phyloP scores from a whole-genome alignment of 2,797 vertebrate species.

The Oophaga sylvatica region DNA sequence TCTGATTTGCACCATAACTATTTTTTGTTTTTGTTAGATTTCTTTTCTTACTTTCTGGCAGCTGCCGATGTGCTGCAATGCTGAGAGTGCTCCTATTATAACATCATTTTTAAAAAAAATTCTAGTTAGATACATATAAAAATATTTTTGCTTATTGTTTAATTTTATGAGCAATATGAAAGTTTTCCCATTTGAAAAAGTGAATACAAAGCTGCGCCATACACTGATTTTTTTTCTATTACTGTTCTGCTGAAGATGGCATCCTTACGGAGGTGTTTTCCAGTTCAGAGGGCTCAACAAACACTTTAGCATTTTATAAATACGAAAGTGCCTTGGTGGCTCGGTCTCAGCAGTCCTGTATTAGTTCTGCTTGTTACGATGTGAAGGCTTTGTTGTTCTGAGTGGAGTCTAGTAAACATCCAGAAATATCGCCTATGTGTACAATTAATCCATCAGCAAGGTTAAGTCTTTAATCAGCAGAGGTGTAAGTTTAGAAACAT shows the following conservation, averaged over 20 bases:
- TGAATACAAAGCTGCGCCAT: slow-evolving; percentile 1
- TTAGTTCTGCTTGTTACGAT: no score
- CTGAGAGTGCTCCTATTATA: neutral
- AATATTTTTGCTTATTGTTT: neutral
- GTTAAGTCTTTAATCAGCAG: neutral
- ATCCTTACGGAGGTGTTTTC: neutral
- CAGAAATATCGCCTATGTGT: neutral
- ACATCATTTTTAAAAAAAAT: neutral
- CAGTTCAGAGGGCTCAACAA: neutral
- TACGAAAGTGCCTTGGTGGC: neutral
- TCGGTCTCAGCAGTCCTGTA: neutral
- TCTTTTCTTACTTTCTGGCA: neutral
- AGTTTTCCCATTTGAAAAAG: neutral
- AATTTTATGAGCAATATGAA: neutral
- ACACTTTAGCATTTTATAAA: neutral
- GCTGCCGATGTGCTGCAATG: neutral
- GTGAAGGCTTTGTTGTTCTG: neutral
- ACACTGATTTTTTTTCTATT: neutral
- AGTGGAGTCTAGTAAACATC: neutral
- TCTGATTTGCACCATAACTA: neutral
- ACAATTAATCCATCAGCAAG: neutral
- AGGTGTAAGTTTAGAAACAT: neutral
- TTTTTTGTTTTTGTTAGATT: neutral
- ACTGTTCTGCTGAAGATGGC: neutral
- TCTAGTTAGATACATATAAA: neutral